Base-by-base conservation (phyloP, 2,797 vertebrate species). In the Chelidonichthys spinosus region DNA sequence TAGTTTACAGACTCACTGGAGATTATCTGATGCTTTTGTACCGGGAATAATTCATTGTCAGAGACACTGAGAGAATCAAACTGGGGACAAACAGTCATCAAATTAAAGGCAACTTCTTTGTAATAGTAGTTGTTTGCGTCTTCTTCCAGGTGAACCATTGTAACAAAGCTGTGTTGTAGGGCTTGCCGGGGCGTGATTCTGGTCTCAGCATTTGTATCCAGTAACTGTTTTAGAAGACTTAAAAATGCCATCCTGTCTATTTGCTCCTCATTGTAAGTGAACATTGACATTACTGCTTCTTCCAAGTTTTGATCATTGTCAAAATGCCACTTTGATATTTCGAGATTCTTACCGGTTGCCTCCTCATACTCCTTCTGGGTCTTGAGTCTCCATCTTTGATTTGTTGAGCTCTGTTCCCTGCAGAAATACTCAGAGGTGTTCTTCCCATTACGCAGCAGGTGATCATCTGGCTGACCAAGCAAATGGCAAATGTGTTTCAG, bases 231-330 rank as follows among this genome's bases (percentile, higher is more conserved):
- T 3, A 74, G 18, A 4, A 83, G 58, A 13, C 36, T 18, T 43
- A 66, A 55, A 63, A 81, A 82, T 6, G n/a, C 56, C 44, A 47
- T 39, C 40, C 25, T 72, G 4, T 71, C 54, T 33, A 32, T 3
- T n/a, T 10, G 25, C 32, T 78, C 46, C 25, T 25, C 25, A 25
- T 25, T 2, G 25, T 25, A 25, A 25, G n/a, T n/a, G n/a, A n/a
- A n/a, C 1, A 4, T 6, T 52, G 14, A 43, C 39, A 49, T n/a
- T 25, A 36, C n/a, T 14, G 14, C 44, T 15, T 64, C 25, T 3
- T 63, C 50, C 14, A 69, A 33, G 7, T 35, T 42, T 1, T 4
- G 1, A 4, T 2, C 11, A 2, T 3, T 7, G 4, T 52, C 11
- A 33, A 56, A 7, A 52, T 4, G 3, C 49, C 49, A 63, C 4